Percentiles rank a stretch among this genome's conserved stretches.
These are phyloP conservation scores for Cryptocheilus praepositus DNA, from an alignment of 2,888 invertebrate genomes.

Conservation along the genomic window DNA sequence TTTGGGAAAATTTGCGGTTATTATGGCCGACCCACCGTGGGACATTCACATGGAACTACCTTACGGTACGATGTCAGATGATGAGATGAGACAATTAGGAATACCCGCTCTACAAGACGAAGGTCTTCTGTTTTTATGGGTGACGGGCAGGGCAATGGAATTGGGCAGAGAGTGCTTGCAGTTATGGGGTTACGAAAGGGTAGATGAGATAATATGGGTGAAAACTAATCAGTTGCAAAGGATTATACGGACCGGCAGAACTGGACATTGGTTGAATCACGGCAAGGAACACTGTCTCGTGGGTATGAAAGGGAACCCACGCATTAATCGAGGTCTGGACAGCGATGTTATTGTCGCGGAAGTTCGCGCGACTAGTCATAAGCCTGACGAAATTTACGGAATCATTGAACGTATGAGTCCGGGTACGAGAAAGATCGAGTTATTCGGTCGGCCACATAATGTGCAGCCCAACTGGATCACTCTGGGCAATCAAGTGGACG, in stretches of 20 bases:
- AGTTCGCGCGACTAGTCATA: slow-evolving; percentile 97
- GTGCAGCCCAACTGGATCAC: slow-evolving; percentile 99
- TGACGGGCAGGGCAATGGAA: slow-evolving; percentile 98
- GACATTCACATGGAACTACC: slow-evolving; percentile 99
- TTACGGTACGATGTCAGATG: slow-evolving; percentile 98
- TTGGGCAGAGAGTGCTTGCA: slow-evolving; percentile 96
- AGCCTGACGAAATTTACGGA: slow-evolving; percentile 99
- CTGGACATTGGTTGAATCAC: slow-evolving; percentile 99
- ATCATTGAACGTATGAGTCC: slow-evolving; percentile 97
- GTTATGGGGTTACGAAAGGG: slow-evolving; percentile 97
- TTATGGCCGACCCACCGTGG: slow-evolving; percentile 99
- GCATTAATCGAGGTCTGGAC: slow-evolving; percentile 93
- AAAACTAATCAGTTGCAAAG: slow-evolving; percentile 98
- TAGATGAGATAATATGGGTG: slow-evolving; percentile 99
- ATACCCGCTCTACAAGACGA: slow-evolving; percentile 96
- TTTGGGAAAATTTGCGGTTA: slow-evolving; percentile 96
- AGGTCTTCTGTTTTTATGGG: slow-evolving; percentile 98
- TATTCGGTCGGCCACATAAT: slow-evolving; percentile 97
- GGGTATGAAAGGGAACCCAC: slow-evolving; percentile 96
- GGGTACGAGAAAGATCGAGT: slow-evolving; percentile 96
- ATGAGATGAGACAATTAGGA: slow-evolving; percentile 97
- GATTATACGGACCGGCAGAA: slow-evolving; percentile 96
- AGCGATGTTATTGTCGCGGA: slow-evolving; percentile 99
- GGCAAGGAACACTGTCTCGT: slow-evolving; percentile 98
- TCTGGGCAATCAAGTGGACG: slow-evolving; percentile 97